Percentiles rank a stretch among this genome's conserved stretches.
Evolutionary conservation across 2,888 invertebrate species (phyloP).

Genomic region (Hetaerina titia): DNA sequence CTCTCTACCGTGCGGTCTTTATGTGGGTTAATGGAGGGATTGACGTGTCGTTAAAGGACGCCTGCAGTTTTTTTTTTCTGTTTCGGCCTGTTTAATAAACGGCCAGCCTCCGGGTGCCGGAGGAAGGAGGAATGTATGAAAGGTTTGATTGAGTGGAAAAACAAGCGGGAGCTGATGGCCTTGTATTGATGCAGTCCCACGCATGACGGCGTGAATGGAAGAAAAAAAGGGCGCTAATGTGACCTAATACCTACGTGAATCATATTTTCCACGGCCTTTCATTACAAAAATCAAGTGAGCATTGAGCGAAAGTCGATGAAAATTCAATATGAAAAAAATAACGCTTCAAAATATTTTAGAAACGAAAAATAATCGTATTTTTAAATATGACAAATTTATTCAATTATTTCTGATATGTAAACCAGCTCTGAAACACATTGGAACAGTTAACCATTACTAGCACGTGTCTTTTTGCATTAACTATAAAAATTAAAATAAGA

Average conservation of each 20-base stretch:
- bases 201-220: neutral
- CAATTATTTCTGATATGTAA: no score
- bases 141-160: conserved; percentile 49
- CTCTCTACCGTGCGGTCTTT: neutral
- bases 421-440: no score
- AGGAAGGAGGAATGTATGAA: neutral
- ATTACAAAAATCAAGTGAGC: no score
- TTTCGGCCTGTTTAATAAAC: conserved; percentile 27
- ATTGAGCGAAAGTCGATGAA: no score
- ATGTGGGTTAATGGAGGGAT: conserved; percentile 43
- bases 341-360: no score
- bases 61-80: neutral
- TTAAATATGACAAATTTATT: no score
- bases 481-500: no score
- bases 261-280: no score
- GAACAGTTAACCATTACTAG: no score
- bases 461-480: no score
- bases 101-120: neutral
- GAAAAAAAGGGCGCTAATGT: neutral
- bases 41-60: conserved; percentile 22
- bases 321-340: no score
- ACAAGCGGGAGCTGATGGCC: neutral
- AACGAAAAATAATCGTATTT: no score
- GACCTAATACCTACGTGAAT: neutral
- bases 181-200: neutral